Base-by-base conservation (phyloP, 2,113 vertebrate species). In the Dolichallabes microphthalmus region DNA sequence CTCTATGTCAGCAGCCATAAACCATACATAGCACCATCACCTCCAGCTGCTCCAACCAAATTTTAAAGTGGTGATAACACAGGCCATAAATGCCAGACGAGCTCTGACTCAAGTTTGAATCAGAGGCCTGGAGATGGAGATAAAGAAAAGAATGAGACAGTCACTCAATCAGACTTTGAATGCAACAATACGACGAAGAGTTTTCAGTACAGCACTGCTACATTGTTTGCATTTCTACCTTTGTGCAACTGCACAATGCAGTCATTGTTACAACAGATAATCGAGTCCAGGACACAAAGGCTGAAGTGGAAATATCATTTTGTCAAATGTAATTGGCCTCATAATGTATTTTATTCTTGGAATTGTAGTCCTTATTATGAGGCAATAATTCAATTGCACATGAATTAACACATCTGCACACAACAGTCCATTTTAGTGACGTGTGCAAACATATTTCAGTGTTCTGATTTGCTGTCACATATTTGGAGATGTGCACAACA, bases 1-100 rank as follows among this genome's bases (percentile, higher is more conserved):
- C 82, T 82, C 78, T 79, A 82, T 88, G 87, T 88, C 87, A 88
- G 87, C 82, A 88, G n/a, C 82, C 50, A 87, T 88, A 88, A 60
- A 86, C 58, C 75, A 82, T 85, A 58, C 80, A 76, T 80, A 19
- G 52, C 66, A 89, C 20, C 82, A 82, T 80, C 66, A 75, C 32
- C 71, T 86, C 82, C 64, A 60, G 58, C 69, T 73, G 75, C 85
- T 77, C 83, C 85, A 77, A 85, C 61, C 82, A 68, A 88, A 85
- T 57, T 83, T 85, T 74, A 87, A 27, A 87, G 74, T 45, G 25
- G 83, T 80, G 66, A 87, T 89, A 82, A 87, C 75, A 80, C 83
- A 74, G 69, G 39, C 55, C 27, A 55, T 63, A 84, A 86, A 82
- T 86, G 63, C 78, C 78, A 86, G n/a, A 52, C 78, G 60, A 60